Conservation (phyloP, 2,113 vertebrate species). For the Amphilophus citrinellus region DNA sequence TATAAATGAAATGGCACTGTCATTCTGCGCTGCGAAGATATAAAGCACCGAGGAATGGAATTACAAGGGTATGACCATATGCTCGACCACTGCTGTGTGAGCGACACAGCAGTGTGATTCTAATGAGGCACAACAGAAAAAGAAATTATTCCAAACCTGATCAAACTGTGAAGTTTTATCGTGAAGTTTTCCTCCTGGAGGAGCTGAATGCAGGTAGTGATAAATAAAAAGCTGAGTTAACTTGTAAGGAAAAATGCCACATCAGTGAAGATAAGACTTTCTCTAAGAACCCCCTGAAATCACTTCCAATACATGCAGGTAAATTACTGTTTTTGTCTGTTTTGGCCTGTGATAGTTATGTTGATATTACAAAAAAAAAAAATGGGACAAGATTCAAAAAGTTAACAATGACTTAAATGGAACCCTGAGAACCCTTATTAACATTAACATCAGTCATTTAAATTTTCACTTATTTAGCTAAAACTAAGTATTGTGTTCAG, state of each 20-base stretch:
- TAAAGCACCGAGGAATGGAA: conserved; percentile 48
- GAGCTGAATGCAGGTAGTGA: conserved; percentile 1
- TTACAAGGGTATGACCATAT: conserved; percentile 61
- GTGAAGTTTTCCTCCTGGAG: conserved; percentile 20
- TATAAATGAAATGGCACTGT: conserved; percentile 66
- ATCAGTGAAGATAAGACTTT: neutral
- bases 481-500: too few species aligned
- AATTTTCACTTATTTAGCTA: too few species aligned
- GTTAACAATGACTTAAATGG: neutral
- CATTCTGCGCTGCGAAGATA: conserved; percentile 55
- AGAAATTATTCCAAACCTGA: conserved; percentile 25
- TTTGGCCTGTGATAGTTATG: too few species aligned
- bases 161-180: conserved; percentile 40
- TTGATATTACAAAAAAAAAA: neutral
- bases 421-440: neutral
- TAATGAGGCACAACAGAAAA: conserved; percentile 47
- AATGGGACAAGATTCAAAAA: neutral
- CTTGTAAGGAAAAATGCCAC: neutral
- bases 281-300: neutral
- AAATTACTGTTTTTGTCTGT: neutral
- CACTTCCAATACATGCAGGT: neutral
- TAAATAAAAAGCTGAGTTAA: neutral
- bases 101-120: conserved; percentile 39
- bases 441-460: neutral
- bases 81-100: conserved; percentile 40